Conservation (phyloP, 2,797 vertebrate species). For the Ficedula albicollis region DNA sequence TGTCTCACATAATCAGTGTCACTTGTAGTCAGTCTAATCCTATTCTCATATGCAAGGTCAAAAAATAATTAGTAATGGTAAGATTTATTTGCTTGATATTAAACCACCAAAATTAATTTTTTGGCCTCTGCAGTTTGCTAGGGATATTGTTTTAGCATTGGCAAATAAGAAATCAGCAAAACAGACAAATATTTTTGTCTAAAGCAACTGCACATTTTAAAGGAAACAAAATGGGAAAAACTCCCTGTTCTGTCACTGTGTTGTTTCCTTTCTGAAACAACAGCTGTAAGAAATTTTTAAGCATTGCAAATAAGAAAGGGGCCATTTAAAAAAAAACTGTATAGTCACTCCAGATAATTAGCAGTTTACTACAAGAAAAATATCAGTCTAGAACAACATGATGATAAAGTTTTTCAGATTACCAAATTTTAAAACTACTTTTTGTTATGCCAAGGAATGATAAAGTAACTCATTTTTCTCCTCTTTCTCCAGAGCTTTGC, state of each 20-base stretch:
- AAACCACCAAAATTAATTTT: constrained; percentile 28
- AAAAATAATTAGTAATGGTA: constrained; percentile 57
- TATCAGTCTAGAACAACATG: neutral
- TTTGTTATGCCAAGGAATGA: neutral
- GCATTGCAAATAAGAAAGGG: neutral
- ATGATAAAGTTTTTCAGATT: neutral
- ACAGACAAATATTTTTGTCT: neutral
- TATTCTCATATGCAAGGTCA: constrained; percentile 32
- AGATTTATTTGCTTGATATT: constrained; percentile 47
- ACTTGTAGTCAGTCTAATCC: constrained; percentile 29
- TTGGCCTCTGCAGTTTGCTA: neutral
- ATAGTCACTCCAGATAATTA: neutral
- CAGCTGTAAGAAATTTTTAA: neutral
- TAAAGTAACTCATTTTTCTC: neutral
- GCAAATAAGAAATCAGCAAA: neutral
- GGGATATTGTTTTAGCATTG: neutral
- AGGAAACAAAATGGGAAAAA: neutral
- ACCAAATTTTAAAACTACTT: neutral
- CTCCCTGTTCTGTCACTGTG: neutral
- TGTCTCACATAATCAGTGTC: constrained; percentile 55
- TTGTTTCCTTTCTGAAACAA: neutral
- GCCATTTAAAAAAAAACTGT: neutral
- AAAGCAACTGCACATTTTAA: neutral
- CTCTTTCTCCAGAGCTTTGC: neutral
- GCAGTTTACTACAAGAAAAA: neutral